Evolutionary conservation across 1,140 invertebrate genomes (phyloP).

Genomic region (Drosophila carrolli): DNA sequence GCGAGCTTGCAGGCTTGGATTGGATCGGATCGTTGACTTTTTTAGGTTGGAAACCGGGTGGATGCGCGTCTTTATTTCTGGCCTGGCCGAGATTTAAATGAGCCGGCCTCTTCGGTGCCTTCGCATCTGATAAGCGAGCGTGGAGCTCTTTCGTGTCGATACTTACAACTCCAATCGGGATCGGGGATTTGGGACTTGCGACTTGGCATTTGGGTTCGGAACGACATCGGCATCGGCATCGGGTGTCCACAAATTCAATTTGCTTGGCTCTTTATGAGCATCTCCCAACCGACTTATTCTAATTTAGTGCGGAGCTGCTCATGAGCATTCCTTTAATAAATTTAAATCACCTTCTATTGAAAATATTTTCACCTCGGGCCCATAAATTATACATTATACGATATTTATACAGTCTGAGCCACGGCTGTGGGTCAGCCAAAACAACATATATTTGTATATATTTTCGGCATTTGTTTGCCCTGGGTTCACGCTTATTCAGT

Average conservation of each 20-base stretch:
- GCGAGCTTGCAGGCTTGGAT: conserved; percentile 60
- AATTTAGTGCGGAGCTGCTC: conserved; percentile 77
- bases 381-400: conserved; percentile 73
- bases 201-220: not conserved
- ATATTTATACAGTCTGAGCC: conserved; percentile 38
- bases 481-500: conserved; percentile 25
- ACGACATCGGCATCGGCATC: conserved; percentile 22
- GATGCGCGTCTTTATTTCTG: conserved; percentile 3
- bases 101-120: conserved; percentile 56
- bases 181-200: not conserved
- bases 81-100: conserved; percentile 65
- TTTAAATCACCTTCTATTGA: conserved; percentile 83
- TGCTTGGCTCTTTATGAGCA: conserved; percentile 71
- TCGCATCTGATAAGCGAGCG: conserved; percentile 65
- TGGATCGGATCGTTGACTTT: conserved; percentile 50
- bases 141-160: conserved; percentile 59
- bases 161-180: conserved; percentile 56
- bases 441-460: conserved; percentile 1
- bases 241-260: conserved; percentile 72
- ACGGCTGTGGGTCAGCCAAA: conserved; percentile 19
- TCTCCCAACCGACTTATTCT: conserved; percentile 61
- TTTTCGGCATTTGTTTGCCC: conserved; percentile 4
- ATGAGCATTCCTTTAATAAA: conserved; percentile 82
- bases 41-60: conserved; percentile 28
- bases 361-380: conserved; percentile 80